Evolutionary conservation across 1,140 invertebrate genomes (phyloP), one percentile per base, ranked within the genome.

Genomic region (Papilio glaucus): DNA sequence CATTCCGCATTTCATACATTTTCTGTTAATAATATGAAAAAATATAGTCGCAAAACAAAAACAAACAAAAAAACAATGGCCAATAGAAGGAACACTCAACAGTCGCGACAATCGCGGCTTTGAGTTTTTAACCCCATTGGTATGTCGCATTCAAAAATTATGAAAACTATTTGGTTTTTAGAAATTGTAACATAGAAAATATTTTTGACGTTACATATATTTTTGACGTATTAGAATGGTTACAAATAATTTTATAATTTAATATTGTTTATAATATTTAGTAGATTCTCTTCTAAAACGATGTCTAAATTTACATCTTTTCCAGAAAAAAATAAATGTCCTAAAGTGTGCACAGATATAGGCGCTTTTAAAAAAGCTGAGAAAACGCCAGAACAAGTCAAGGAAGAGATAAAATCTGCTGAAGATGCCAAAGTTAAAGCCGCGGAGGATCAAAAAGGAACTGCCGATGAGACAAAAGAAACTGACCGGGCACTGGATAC

Each of bases 321-420:
- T 72, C 85, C 87, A n/a, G 89, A 89, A 75, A 72, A 85, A 41
- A 84, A 89, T 21, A 81, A 81, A 65, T 92, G 90, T 72, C 87
- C 89, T 3, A 81, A 87, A 80, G 79, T 87, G n/a, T 87, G 88
- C 60, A 80, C 77, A 33, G 84, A 90, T 29, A 88, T 89, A n/a
- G 87, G 84, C 10, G 89, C 88, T 57, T 92, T 88, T 29, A 89
- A 88, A 73, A 90, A 91, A 73, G 79, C 85, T 8, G 73, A 62
- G 0, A 87, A 86, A 65, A 77, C 72, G 53, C 85, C 86, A 3
- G 84, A 88, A 69, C 41, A 85, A 69, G 84, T 73, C 6, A 74
- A 78, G 24, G 85, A 89, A 71, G 84, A 89, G 61, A 63, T 85
- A 15, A 83, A 86, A 77, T 73, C 71, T 60, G 82, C 75, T 29